Evolutionary conservation across 1,140 invertebrate genomes (phyloP), one percentile per base, ranked within the genome.

Genomic region (Zaprionus lachaisei): DNA sequence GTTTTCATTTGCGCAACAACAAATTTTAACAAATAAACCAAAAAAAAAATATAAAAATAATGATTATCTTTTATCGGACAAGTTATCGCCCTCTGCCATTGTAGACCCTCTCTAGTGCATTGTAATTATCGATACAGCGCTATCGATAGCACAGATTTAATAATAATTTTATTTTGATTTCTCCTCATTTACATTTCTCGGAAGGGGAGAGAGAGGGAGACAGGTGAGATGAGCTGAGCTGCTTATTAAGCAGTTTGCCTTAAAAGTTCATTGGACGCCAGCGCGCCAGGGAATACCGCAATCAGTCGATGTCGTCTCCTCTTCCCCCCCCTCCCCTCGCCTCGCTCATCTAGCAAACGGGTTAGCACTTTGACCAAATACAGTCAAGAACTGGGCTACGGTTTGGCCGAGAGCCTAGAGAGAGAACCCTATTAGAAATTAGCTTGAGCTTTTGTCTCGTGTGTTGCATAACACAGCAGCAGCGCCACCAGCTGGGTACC

Each of bases 391-490:
- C 73, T 72, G 79, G 73, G 68, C 60, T 67, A n/a, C n/a, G 79
- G 79, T 44, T 73, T 37, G 17, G 49, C 14, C 47, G 34, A 37
- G 20, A 37, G 28, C 22, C 17, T 17, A 38, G n/a, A 62, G 65
- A 63, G 37, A 14, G 64, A 66, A 68, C 80, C 81, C 83, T 76
- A 83, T 83, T 79, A 72, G 73, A 83, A 61, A 69, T 72, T 57
- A 76, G 73, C 74, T 74, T 82, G 75, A 56, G 26, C 15, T 28
- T 51, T 69, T 38, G 49, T 65, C 12, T 34, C 74, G 65, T 77
- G 68, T 70, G 77, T 87, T 87, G 80, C 84, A 87, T 87, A 86
- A 86, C 72, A 31, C 55, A 61, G 22, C 51, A 62, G 65, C 54
- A 56, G 55, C 55, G 28, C 14, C 62, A 64, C 44, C 56, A 41